Base-by-base conservation (phyloP, 2,113 vertebrate genomes). In the Typhlomys cinereus region DNA sequence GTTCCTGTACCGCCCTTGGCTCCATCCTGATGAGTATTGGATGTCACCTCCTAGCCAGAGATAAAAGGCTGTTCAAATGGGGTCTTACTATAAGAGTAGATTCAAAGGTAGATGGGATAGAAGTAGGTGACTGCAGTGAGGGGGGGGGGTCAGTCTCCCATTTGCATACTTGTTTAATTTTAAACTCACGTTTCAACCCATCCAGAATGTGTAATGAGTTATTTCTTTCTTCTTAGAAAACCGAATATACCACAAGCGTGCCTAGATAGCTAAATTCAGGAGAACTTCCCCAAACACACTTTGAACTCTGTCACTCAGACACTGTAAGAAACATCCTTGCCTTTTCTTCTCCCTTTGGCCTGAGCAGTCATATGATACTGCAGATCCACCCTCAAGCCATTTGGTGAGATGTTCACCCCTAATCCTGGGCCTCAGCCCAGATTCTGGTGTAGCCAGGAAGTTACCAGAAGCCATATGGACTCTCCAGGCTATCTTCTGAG, bases 381-480 rank as follows among this genome's bases (percentile, higher is more conserved):
- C 21, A 83, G 29, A 76, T 59, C 73, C 29, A 90, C n/a, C 6
- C 34, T 85, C 41, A 59, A 61, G 84, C 66, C 93, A 61, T 89
- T 94, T 93, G 62, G n/a, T 78, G 44, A 52, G 46, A 88, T 86
- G 69, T 27, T 85, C 61, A 57, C 48, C 36, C 78, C 41, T 93
- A 95, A 88, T 62, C 59, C 86, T 87, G 80, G 79, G 50, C 62
- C 44, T 85, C 17, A 88, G 86, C 46, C 86, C 92, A 91, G 50
- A n/a, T 94, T 70, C 59, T 91, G 66, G 78, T 89, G 54, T 44
- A 52, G 81, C 76, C 89, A 91, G 59, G 61, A 93, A 96, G 92
- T 92, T 86, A 70, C 95, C 95, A 93, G 73, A 88, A 92, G 86
- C 93, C 95, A 96, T 97, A 93, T 94, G 96, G 96, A 48, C 96